Percentiles rank a stretch among this genome's conserved stretches.
Conservation (phyloP, 2,797 vertebrate genomes). For the Malacoctenus gilli region DNA sequence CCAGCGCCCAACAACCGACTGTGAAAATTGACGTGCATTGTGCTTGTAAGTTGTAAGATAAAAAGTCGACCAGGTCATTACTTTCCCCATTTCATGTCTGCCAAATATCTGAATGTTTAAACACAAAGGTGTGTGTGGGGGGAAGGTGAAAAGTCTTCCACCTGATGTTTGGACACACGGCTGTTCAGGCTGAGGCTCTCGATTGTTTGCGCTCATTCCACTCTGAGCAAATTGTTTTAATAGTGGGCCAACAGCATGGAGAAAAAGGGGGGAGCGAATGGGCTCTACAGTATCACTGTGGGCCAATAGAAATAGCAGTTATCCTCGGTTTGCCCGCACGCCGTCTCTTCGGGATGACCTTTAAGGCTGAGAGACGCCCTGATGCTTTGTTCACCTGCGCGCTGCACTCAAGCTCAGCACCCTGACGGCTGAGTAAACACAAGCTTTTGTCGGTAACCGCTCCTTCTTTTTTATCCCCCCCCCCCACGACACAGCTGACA, state of each 20-base stretch:
- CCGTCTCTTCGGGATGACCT: slow-evolving; percentile 31
- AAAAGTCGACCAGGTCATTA: no score
- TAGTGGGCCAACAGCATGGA: background rate
- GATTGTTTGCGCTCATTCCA: background rate
- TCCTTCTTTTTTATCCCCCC: slow-evolving; percentile 2
- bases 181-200: background rate
- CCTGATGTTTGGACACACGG: background rate
- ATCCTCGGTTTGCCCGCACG: background rate
- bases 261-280: background rate
- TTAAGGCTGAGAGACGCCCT: slow-evolving; percentile 28
- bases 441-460: slow-evolving; percentile 2
- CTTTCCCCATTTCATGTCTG: no score
- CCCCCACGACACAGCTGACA: slow-evolving; percentile 5
- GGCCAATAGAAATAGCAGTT: slow-evolving; percentile 12
- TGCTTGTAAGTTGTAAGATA: no score
- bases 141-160: background rate
- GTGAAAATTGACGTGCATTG: no score
- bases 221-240: background rate
- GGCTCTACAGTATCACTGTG: background rate
- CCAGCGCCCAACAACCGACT: no score
- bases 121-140: no score
- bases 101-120: no score
- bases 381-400: slow-evolving; percentile 20
- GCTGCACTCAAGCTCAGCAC: slow-evolving; percentile 3
- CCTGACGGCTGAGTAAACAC: slow-evolving; percentile 19